A percentile compares a stretch with the other conserved stretches of the same genome.
Conservation (phyloP, 2,888 invertebrate genomes). For the Erpobdella octoculata region DNA sequence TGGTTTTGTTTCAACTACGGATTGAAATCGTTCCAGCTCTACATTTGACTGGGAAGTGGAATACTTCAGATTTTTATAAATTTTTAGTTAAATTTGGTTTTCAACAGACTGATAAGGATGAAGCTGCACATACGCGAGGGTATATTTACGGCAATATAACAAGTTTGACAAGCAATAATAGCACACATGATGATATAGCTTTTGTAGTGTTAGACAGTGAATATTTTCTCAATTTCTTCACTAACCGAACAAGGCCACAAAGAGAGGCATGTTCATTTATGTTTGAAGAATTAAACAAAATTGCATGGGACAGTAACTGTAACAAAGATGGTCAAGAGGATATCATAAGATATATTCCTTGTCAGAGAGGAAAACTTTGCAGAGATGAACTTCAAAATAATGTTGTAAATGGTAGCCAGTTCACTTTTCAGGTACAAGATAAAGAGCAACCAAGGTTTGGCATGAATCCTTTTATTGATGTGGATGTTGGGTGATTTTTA, state of each 20-base stretch:
- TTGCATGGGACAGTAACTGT: slow-evolving; percentile 77
- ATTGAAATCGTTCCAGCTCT: no score
- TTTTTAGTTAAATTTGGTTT: slow-evolving; percentile 91
- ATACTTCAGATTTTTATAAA: slow-evolving; percentile 59
- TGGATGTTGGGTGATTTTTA: no score
- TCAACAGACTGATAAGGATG: slow-evolving; percentile 79
- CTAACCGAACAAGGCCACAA: slow-evolving; percentile 60
- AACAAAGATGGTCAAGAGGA: slow-evolving; percentile 67
- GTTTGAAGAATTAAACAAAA: slow-evolving; percentile 73
- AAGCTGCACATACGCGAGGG: slow-evolving; percentile 76
- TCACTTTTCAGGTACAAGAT: slow-evolving; percentile 85
- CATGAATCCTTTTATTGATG: no score
- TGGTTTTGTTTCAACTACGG: no score
- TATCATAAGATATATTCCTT: slow-evolving; percentile 77
- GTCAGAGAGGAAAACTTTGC: slow-evolving; percentile 68
- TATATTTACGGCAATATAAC: slow-evolving; percentile 94
- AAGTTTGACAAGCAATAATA: slow-evolving; percentile 65
- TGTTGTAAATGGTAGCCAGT: slow-evolving; percentile 81
- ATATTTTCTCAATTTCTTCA: slow-evolving; percentile 81
- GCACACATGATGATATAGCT: slow-evolving; percentile 58
- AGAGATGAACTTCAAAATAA: slow-evolving; percentile 68
- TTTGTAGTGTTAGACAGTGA: slow-evolving; percentile 81
- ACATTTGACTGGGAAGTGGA: slow-evolving; percentile 49
- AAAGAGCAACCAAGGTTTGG: slow-evolving; percentile 77
- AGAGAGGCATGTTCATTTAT: slow-evolving; percentile 69